Conservation (phyloP, 2,888 invertebrate genomes). For the Deladenus siricidicola region DNA sequence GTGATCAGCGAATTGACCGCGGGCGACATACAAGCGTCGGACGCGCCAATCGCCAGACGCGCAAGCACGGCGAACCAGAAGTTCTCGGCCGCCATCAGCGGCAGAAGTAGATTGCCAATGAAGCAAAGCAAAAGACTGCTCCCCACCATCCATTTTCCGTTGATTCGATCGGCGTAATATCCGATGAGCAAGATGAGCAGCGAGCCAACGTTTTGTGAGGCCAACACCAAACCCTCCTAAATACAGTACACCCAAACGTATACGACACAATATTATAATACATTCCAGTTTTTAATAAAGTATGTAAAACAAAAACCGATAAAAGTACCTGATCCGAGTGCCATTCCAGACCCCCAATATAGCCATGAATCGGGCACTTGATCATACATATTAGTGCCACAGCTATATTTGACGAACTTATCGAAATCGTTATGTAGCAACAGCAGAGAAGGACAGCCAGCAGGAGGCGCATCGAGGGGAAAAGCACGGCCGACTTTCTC, state of each 20-base stretch:
- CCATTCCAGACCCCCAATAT: slow-evolving; percentile 41
- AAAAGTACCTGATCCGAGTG: slow-evolving; percentile 30
- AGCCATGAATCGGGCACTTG: slow-evolving; percentile 48
- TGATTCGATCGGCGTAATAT: slow-evolving; percentile 44
- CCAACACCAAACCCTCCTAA: slow-evolving; percentile 47
- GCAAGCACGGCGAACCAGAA: slow-evolving; percentile 47
- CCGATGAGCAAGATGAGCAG: slow-evolving; percentile 47
- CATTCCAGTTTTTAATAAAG: too few species aligned
- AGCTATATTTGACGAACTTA: slow-evolving; percentile 46
- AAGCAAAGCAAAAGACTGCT: slow-evolving; percentile 37
- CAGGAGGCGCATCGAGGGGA: slow-evolving; percentile 49
- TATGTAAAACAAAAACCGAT: neutral
- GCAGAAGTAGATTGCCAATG: slow-evolving; percentile 42
- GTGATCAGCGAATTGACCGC: slow-evolving; percentile 49
- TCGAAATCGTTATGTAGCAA: slow-evolving; percentile 47
- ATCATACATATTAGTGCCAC: slow-evolving; percentile 52
- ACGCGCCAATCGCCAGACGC: slow-evolving; percentile 42
- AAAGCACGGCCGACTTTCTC: slow-evolving; percentile 18
- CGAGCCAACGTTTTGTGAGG: slow-evolving; percentile 49
- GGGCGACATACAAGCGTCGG: slow-evolving; percentile 49
- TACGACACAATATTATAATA: too few species aligned
- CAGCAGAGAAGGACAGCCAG: slow-evolving; percentile 47
- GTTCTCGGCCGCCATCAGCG: slow-evolving; percentile 32
- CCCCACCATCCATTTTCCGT: slow-evolving; percentile 49
- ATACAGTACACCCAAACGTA: too few species aligned